Evolutionary conservation across 1,140 invertebrate genomes (phyloP).

Genomic region (Ceratitis capitata): DNA sequence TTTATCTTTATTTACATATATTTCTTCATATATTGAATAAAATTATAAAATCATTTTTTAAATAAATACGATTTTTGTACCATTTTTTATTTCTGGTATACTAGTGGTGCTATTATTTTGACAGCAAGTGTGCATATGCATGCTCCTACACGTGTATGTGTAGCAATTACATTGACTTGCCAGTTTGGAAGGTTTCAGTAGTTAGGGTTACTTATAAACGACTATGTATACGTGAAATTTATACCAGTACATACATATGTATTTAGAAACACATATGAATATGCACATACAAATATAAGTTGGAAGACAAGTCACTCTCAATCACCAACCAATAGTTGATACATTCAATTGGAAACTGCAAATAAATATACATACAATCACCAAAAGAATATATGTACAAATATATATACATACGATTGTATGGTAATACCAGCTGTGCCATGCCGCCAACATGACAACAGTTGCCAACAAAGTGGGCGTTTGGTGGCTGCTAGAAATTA

Average conservation of each 20-base stretch:
- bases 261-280: neutral
- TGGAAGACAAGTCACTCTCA: neutral
- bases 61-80: too few relatives aligned
- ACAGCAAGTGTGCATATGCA: too few relatives aligned
- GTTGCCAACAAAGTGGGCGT: conserved; percentile 11
- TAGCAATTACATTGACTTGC: neutral
- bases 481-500: neutral
- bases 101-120: too few relatives aligned
- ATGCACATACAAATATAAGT: neutral
- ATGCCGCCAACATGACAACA: neutral
- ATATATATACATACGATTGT: neutral
- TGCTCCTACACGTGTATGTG: too few relatives aligned
- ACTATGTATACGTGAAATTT: neutral
- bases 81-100: too few relatives aligned
- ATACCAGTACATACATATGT: neutral
- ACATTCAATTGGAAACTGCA: neutral
- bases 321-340: neutral
- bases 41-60: too few relatives aligned
- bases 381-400: neutral
- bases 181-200: neutral
- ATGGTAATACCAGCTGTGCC: neutral
- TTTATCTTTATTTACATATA: too few relatives aligned
- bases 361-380: neutral
- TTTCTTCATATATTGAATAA: too few relatives aligned
- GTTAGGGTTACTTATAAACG: neutral